A percentile compares a stretch with the other conserved stretches of the same genome.
Conservation (phyloP, 2,113 vertebrate genomes). For the Ondatra zibethicus region DNA sequence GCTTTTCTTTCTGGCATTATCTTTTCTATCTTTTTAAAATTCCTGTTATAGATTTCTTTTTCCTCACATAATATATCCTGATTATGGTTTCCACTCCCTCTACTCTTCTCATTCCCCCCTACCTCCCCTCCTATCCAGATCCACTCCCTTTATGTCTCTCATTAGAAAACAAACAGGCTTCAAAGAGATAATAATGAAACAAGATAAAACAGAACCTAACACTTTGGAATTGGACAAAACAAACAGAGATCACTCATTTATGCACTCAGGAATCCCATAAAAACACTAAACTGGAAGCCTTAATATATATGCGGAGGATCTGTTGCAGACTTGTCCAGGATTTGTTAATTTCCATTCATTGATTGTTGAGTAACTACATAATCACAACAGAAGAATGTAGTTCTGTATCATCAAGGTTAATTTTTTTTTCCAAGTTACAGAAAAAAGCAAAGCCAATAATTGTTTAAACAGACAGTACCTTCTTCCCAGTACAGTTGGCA, state of each 20-base stretch:
- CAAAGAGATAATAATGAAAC: not conserved
- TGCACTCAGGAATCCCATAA: not conserved
- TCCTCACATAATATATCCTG: not conserved
- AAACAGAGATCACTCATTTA: not conserved
- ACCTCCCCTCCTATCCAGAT: not conserved
- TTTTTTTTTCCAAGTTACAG: not conserved
- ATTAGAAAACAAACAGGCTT: not conserved
- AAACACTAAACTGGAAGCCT: not conserved
- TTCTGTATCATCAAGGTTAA: not conserved
- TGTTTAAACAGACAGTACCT: not conserved
- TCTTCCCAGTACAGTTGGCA: not conserved
- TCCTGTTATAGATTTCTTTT: not conserved
- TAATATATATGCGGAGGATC: not conserved
- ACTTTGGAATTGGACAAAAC: not conserved
- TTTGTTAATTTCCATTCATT: not conserved
- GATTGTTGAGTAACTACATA: slow-evolving; percentile 28
- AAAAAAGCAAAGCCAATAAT: not conserved
- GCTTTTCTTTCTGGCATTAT: slow-evolving; percentile 20
- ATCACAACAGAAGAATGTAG: not conserved
- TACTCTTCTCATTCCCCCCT: not conserved
- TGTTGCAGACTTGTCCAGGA: not conserved
- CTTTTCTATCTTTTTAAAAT: not conserved
- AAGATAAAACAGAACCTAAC: not conserved
- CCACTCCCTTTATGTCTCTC: not conserved
- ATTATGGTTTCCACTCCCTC: no score